Percentiles rank a stretch among this genome's conserved stretches.
phyloP scores from a whole-genome alignment of 2,888 invertebrate genomes.

The Volucella bombylans region DNA sequence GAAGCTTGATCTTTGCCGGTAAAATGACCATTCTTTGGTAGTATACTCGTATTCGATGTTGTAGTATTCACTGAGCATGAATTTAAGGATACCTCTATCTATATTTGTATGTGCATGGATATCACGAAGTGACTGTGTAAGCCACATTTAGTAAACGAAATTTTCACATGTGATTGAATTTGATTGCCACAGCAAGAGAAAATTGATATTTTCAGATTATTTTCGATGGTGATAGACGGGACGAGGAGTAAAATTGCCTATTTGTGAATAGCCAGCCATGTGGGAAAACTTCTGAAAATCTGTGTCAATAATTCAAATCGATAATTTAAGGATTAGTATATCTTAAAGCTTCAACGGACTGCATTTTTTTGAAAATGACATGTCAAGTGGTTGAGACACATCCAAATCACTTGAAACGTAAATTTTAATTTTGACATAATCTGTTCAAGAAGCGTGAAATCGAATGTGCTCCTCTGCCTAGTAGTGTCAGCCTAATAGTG shows the following conservation, averaged over 20 bases:
- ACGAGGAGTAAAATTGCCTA: not conserved
- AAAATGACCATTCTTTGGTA: slow-evolving; percentile 33
- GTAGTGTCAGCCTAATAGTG: too few relatives aligned
- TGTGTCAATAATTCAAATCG: not conserved
- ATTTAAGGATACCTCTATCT: too few relatives aligned
- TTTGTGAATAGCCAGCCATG: not conserved
- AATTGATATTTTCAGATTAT: slow-evolving; percentile 24
- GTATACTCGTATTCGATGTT: not conserved
- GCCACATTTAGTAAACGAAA: slow-evolving; percentile 21
- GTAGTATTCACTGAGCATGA: not conserved
- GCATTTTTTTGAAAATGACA: too few relatives aligned
- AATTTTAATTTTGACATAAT: too few relatives aligned
- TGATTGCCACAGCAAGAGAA: slow-evolving; percentile 23
- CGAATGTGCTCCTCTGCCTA: too few relatives aligned
- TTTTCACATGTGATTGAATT: slow-evolving; percentile 47
- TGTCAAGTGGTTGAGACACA: too few relatives aligned
- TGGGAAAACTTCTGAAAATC: not conserved
- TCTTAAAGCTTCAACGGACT: too few relatives aligned
- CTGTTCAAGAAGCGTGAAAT: too few relatives aligned
- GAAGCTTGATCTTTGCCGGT: slow-evolving; percentile 31
- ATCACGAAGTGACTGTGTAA: slow-evolving; percentile 22
- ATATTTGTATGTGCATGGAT: not conserved
- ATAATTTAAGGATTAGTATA: too few relatives aligned
- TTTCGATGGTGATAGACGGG: too few relatives aligned
- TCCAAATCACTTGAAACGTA: too few relatives aligned